phyloP scores from a whole-genome alignment of 2,888 invertebrate species.

The Cosmia trapezina region DNA sequence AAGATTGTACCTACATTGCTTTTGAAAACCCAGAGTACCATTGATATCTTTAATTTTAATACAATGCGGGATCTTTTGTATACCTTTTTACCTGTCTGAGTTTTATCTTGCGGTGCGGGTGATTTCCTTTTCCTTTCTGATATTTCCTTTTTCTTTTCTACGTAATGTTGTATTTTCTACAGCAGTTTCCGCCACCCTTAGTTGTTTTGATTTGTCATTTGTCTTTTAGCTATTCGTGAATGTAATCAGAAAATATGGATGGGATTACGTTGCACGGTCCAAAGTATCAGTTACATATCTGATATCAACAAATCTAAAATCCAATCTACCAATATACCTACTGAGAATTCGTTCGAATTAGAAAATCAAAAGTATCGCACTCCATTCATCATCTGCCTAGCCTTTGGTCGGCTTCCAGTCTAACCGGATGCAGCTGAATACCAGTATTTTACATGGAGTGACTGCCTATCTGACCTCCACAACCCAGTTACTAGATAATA shows the following conservation, averaged over 20 bases:
- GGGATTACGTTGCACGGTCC: background rate
- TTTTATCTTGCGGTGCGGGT: conserved; percentile 66
- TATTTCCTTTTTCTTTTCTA: conserved; percentile 41
- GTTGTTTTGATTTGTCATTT: conserved; percentile 5
- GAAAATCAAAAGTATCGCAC: background rate
- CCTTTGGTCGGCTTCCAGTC: no score
- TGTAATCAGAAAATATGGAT: background rate
- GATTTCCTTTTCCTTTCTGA: conserved; percentile 44
- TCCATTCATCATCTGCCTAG: no score
- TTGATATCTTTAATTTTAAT: conserved; percentile 63
- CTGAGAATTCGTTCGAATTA: background rate
- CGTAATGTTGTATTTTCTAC: conserved; percentile 21
- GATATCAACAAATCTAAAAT: background rate
- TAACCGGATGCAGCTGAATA: no score
- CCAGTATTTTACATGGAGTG: no score
- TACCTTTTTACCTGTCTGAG: conserved; percentile 64
- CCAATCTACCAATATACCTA: background rate
- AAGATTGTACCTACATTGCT: conserved; percentile 36
- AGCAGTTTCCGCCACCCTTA: background rate
- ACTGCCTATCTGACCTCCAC: no score
- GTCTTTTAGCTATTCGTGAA: background rate
- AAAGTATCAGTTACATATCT: background rate
- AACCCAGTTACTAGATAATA: no score
- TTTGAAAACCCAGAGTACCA: conserved; percentile 38
- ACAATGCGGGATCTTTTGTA: conserved; percentile 70